Evolutionary conservation across 2,113 vertebrate genomes (phyloP).

Genomic region (Erinaceus europaeus): DNA sequence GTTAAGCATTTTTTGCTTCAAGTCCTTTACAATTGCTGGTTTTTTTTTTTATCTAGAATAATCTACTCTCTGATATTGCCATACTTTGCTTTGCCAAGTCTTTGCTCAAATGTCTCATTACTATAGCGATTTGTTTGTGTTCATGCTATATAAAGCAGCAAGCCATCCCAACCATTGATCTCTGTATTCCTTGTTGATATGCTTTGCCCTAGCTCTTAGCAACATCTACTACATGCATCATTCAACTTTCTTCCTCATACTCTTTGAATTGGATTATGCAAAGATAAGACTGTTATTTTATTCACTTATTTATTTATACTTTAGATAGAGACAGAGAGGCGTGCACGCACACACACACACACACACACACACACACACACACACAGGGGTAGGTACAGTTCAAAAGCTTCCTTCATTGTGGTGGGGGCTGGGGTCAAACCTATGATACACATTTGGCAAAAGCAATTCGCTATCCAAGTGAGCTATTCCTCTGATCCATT

Average conservation of each 20-base stretch:
- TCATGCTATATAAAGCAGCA: not conserved
- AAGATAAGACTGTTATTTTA: not conserved
- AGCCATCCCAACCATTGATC: not conserved
- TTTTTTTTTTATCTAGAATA: not conserved
- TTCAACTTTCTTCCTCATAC: not conserved
- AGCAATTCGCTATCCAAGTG: too few relatives aligned
- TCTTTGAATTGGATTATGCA: conserved; percentile 1
- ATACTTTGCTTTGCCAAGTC: not conserved
- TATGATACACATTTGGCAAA: too few relatives aligned
- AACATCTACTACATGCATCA: not conserved
- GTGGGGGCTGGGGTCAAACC: too few relatives aligned
- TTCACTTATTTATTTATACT: not conserved
- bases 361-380: too few relatives aligned
- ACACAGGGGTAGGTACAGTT: too few relatives aligned
- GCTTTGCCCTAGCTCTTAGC: not conserved
- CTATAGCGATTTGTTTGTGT: not conserved
- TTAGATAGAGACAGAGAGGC: too few relatives aligned
- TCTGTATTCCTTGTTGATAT: not conserved
- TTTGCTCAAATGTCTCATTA: not conserved
- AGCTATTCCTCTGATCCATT: too few relatives aligned
- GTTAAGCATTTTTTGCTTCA: not conserved
- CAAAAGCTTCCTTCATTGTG: too few relatives aligned
- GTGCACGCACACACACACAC: too few relatives aligned
- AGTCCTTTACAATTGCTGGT: not conserved
- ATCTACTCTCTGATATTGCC: not conserved